These are phyloP conservation scores for Phragmatobia fuliginosa DNA, from an alignment of 2,888 invertebrate species.

Conservation along the genomic window DNA sequence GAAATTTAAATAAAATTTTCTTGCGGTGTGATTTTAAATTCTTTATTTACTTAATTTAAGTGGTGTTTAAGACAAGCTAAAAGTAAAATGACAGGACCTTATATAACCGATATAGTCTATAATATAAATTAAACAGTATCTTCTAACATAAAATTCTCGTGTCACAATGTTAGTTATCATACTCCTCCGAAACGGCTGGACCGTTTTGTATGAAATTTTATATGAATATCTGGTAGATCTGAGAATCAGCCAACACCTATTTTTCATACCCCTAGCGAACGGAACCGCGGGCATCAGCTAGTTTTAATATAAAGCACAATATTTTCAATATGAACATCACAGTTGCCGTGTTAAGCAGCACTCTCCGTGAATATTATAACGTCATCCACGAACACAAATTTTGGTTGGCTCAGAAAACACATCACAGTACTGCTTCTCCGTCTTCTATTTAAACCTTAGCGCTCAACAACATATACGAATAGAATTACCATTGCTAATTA, in stretches of 20 bases:
- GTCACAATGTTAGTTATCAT: too few species aligned
- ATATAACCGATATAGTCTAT: background rate
- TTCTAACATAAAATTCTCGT: too few species aligned
- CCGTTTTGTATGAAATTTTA: too few species aligned
- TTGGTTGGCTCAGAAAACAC: constrained; percentile 23
- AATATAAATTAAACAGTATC: background rate
- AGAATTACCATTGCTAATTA: constrained; percentile 64
- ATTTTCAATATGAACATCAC: background rate
- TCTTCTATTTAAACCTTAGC: constrained; percentile 28
- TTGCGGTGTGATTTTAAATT: background rate
- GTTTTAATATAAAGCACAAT: too few species aligned
- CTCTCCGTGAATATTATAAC: background rate
- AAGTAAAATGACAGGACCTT: background rate
- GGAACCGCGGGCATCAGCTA: too few species aligned
- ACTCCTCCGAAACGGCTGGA: too few species aligned
- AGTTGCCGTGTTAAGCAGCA: background rate
- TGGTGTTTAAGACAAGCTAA: background rate
- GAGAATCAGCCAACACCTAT: too few species aligned
- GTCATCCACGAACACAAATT: background rate
- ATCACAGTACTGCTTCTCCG: constrained; percentile 34
- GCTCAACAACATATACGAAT: constrained; percentile 54
- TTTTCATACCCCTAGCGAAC: too few species aligned
- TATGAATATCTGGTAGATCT: too few species aligned
- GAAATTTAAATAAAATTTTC: constrained; percentile 14
- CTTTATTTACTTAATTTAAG: background rate